Evolutionary conservation across 1,140 invertebrate genomes (phyloP).

Genomic region (Globodera ellingtonae): DNA sequence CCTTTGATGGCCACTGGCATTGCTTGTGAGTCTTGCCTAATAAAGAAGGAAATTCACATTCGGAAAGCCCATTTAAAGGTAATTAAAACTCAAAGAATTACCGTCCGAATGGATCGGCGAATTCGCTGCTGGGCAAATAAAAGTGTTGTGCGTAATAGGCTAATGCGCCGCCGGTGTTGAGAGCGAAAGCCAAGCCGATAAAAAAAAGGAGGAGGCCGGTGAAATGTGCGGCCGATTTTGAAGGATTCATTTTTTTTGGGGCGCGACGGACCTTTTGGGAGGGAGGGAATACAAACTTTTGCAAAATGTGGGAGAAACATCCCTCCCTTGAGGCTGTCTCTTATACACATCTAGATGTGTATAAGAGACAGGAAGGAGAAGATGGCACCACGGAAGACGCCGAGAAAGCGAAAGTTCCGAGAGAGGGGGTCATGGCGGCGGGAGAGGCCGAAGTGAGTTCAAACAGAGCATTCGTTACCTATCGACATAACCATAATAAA

Average conservation of each 20-base stretch:
- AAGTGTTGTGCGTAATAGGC: constrained; percentile 26
- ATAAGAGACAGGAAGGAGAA: no score
- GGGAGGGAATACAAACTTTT: not conserved
- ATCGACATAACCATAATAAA: no score
- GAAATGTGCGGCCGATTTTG: constrained; percentile 10
- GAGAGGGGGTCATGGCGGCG: not conserved
- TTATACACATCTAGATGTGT: no score
- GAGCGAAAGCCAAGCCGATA: not conserved
- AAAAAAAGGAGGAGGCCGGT: not conserved
- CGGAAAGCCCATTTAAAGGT: not conserved
- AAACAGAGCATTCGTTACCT: not conserved
- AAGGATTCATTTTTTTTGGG: not conserved
- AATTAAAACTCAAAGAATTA: not conserved
- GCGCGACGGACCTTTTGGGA: not conserved
- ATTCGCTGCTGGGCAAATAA: constrained; percentile 21
- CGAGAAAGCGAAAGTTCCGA: not conserved
- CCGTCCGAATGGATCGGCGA: not conserved
- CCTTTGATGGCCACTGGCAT: not conserved
- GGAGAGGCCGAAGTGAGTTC: not conserved
- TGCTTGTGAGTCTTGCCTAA: not conserved
- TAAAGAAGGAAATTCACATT: not conserved
- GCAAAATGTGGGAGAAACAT: not conserved
- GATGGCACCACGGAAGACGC: not conserved
- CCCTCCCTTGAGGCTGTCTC: no score
- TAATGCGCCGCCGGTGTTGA: not conserved